Conservation (phyloP, 2,113 vertebrate genomes). For the Zosterops hypoxanthus region DNA sequence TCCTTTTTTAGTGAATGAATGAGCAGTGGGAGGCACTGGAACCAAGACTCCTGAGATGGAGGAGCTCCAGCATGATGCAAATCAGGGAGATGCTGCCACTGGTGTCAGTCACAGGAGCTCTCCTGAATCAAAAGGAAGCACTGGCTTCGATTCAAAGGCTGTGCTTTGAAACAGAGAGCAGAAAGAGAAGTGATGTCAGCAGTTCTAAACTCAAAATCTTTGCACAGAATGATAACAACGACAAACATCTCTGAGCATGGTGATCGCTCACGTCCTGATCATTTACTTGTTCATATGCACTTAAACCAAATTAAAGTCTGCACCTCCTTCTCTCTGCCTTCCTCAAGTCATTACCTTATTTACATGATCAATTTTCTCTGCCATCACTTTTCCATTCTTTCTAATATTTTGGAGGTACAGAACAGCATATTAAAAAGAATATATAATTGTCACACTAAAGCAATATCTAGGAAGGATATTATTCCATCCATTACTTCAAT, state of each 20-base stretch:
- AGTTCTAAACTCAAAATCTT: not conserved
- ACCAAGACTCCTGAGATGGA: not conserved
- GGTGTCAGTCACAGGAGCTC: not conserved
- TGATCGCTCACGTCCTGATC: accelerated
- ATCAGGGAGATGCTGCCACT: not conserved
- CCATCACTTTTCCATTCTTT: not conserved
- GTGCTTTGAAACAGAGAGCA: not conserved
- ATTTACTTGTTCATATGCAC: not conserved
- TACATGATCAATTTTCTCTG: not conserved
- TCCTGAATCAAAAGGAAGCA: not conserved
- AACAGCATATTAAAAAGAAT: not conserved
- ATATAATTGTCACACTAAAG: not conserved
- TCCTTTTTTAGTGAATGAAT: not conserved
- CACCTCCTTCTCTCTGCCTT: not conserved
- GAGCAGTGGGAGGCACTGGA: not conserved
- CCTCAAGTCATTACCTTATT: not conserved
- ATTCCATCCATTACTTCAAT: not conserved
- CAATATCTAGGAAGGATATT: not conserved
- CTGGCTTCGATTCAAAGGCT: not conserved
- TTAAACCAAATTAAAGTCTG: not conserved
- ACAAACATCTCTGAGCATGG: accelerated
- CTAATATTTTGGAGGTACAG: not conserved
- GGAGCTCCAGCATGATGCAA: not conserved
- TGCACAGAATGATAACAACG: not conserved
- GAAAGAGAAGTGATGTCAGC: not conserved